Percentiles rank a stretch among this genome's conserved stretches.
Conservation (phyloP, 2,797 vertebrate species). For the Delichon dasypus region DNA sequence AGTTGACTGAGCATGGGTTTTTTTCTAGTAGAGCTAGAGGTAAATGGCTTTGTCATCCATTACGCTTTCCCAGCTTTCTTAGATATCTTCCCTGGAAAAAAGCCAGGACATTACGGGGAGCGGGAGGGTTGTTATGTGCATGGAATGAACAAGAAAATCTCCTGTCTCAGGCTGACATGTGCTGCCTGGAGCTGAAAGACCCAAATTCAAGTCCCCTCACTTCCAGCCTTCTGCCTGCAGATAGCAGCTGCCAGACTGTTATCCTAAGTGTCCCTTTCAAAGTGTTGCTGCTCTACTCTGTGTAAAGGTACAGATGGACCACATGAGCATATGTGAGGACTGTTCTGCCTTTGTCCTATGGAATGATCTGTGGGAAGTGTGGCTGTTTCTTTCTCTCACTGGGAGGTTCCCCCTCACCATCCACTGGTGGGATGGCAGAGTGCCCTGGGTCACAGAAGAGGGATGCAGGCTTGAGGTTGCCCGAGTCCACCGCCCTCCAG, state of each 20-base stretch:
- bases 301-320: background rate
- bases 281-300: background rate
- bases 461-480: background rate
- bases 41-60: conserved; percentile 47
- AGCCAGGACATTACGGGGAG: background rate
- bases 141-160: conserved; percentile 35
- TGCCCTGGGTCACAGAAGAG: background rate
- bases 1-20: conserved; percentile 26
- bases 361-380: background rate
- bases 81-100: conserved; percentile 34
- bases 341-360: background rate
- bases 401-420: background rate
- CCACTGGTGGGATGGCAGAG: background rate
- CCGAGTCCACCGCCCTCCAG: background rate
- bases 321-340: rapidly evolving
- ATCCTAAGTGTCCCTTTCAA: background rate
- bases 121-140: background rate
- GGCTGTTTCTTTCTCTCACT: background rate
- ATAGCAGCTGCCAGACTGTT: background rate
- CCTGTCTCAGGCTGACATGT: background rate
- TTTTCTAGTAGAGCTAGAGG: conserved; percentile 24
- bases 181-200: background rate
- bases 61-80: conserved; percentile 35
- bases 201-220: background rate
- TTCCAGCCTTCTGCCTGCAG: background rate